Evolutionary conservation across 2,888 invertebrate genomes (phyloP).

Genomic region (Nowickia ferox): DNA sequence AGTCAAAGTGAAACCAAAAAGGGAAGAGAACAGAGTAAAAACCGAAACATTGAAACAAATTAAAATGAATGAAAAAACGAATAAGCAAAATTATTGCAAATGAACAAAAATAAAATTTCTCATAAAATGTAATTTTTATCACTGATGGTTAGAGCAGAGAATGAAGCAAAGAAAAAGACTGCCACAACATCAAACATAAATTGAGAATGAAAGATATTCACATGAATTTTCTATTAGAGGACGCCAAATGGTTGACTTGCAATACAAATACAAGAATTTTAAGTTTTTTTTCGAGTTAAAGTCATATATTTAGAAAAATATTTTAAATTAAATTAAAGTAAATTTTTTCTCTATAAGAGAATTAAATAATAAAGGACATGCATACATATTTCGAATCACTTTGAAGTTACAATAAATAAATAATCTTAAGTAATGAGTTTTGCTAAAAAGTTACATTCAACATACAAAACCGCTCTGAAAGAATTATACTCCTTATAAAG

Average conservation of each 20-base stretch:
- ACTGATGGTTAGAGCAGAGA: neutral
- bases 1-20: neutral
- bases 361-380: too few species aligned
- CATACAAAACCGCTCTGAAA: too few species aligned
- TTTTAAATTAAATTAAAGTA: neutral
- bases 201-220: neutral
- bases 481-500: too few species aligned
- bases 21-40: neutral
- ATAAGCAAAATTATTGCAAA: slow-evolving; percentile 54
- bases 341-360: neutral
- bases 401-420: too few species aligned
- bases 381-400: too few species aligned
- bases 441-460: too few species aligned
- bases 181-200: slow-evolving; percentile 21
- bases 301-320: too few species aligned
- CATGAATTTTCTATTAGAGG: neutral
- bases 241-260: neutral
- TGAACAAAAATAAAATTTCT: slow-evolving; percentile 30
- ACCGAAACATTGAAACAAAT: slow-evolving; percentile 25
- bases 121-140: slow-evolving; percentile 51
- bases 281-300: too few species aligned
- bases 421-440: too few species aligned
- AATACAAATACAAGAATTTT: too few species aligned
- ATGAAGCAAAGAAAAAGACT: neutral
- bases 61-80: slow-evolving; percentile 33